Evolutionary conservation across 2,888 invertebrate species (phyloP).

Genomic region (Pachydiplax longipennis): DNA sequence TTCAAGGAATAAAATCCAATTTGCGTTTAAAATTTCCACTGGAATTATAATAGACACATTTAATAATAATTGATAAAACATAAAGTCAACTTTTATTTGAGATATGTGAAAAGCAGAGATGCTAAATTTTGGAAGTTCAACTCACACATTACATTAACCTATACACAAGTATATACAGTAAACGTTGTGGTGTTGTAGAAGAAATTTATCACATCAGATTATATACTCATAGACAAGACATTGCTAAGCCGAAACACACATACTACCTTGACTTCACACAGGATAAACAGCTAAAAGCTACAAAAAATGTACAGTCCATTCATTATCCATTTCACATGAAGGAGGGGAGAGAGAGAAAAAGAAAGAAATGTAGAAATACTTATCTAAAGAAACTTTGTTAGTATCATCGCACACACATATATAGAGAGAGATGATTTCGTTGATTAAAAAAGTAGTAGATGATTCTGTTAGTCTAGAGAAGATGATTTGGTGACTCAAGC

Average conservation of each 20-base stretch:
- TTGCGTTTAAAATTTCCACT: too few species aligned
- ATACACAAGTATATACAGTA: background rate
- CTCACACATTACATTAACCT: background rate
- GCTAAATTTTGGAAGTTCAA: too few species aligned
- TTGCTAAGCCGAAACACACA: constrained; percentile 4
- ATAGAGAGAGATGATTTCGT: background rate
- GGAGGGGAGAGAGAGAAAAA: constrained; percentile 36
- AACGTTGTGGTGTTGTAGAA: background rate
- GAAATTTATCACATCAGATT: background rate
- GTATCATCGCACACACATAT: constrained; percentile 31
- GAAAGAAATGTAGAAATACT: background rate
- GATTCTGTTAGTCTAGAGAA: background rate
- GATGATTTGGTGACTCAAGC: constrained; percentile 25
- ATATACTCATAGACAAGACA: background rate
- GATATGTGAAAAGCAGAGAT: too few species aligned
- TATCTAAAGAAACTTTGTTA: constrained; percentile 29
- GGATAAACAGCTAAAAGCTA: background rate
- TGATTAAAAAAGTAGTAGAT: background rate
- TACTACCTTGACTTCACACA: constrained; percentile 14
- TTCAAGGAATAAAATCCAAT: too few species aligned
- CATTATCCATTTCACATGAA: constrained; percentile 43
- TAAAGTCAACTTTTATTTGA: too few species aligned
- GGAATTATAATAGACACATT: too few species aligned
- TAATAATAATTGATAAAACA: too few species aligned
- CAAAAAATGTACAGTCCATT: constrained; percentile 1